A percentile compares a stretch with the other conserved stretches of the same genome.
Conservation (phyloP, 2,113 vertebrate species). For the Halichoerus grypus region DNA sequence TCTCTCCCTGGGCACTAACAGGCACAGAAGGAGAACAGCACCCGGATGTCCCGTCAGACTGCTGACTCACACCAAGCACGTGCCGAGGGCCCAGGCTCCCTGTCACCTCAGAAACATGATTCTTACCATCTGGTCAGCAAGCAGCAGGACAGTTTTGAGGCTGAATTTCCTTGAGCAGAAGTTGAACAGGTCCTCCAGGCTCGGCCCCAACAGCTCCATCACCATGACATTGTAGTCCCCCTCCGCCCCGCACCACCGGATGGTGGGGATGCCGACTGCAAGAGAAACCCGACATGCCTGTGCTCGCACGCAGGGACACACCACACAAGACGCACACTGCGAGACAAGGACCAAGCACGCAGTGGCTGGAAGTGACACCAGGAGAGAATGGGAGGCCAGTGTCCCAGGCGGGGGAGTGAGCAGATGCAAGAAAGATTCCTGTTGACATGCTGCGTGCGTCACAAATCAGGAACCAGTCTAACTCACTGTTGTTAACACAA, state of each 20-base stretch:
- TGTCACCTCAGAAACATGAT: not conserved
- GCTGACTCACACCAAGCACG: not conserved
- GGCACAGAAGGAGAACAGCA: not conserved
- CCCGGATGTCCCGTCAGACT: not conserved
- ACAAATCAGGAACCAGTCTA: fast-evolving
- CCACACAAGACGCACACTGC: not conserved
- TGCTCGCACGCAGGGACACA: not conserved
- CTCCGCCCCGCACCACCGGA: constrained; percentile 98
- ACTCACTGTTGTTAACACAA: fast-evolving
- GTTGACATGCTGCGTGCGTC: no score
- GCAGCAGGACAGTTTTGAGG: constrained; percentile 96
- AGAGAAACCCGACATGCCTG: not conserved
- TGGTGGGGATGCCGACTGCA: constrained; percentile 95
- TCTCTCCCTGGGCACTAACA: not conserved
- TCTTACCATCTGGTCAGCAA: constrained; percentile 98
- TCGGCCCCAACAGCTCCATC: constrained; percentile 97
- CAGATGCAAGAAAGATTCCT: not conserved
- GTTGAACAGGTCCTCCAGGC: constrained; percentile 98
- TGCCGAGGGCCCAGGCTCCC: not conserved
- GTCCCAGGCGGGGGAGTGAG: not conserved
- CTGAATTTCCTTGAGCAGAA: constrained; percentile 98
- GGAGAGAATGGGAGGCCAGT: not conserved
- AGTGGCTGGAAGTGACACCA: not conserved
- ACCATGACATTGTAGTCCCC: constrained; percentile 99
- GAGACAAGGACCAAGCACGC: no score